These are phyloP conservation scores for Stenolophus ochropezus DNA, from an alignment of 2,888 invertebrate species.

Conservation along the genomic window DNA sequence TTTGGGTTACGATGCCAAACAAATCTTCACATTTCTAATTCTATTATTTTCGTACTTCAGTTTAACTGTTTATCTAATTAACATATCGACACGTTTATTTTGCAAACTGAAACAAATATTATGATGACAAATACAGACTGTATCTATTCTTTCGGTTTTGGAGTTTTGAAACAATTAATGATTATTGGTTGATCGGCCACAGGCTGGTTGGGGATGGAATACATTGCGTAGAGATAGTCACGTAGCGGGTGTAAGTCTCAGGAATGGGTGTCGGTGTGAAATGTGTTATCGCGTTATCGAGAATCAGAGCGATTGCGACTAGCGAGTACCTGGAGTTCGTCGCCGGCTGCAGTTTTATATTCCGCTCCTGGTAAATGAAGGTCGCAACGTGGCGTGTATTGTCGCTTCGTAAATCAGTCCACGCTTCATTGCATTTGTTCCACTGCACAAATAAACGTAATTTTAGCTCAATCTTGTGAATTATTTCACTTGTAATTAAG, in stretches of 20 bases:
- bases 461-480: conserved; percentile 29
- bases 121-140: too few species aligned
- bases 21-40: too few species aligned
- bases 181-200: too few species aligned
- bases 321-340: conserved; percentile 4
- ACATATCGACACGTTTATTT: too few species aligned
- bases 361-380: conserved; percentile 41
- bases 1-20: too few species aligned
- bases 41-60: too few species aligned
- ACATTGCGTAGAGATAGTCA: conserved; percentile 19
- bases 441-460: conserved; percentile 37
- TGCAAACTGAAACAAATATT: too few species aligned
- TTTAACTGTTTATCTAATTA: too few species aligned
- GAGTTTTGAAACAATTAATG: too few species aligned
- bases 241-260: conserved; percentile 27
- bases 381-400: conserved; percentile 42
- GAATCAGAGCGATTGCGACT: conserved; percentile 7
- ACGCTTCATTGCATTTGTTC: conserved; percentile 42
- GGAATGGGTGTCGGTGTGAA: conserved; percentile 11
- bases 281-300: conserved; percentile 43
- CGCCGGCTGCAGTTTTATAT: conserved; percentile 43
- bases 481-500: conserved; percentile 36
- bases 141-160: too few species aligned
- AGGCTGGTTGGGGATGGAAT: too few species aligned
- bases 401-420: conserved; percentile 42